Percentiles rank a stretch among this genome's conserved stretches.
Conservation (phyloP, 2,113 vertebrate species). For the Calyptomena viridis region DNA sequence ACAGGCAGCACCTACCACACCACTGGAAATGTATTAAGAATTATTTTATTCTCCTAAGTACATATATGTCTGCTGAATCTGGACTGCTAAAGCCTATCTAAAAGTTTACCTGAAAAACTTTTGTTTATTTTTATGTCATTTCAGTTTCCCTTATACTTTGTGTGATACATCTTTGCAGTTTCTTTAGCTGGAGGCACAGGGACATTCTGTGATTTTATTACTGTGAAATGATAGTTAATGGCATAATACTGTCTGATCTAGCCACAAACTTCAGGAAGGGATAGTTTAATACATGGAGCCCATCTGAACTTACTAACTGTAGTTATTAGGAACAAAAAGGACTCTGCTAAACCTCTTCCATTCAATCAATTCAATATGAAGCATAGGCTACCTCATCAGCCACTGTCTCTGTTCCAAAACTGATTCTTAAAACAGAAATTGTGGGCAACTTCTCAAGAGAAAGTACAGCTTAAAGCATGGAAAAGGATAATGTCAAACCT, state of each 20-base stretch:
- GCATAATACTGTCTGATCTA: background rate
- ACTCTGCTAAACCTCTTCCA: background rate
- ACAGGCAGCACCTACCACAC: background rate
- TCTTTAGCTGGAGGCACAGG: background rate
- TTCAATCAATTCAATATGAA: background rate
- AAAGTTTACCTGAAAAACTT: constrained; percentile 41
- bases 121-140: constrained; percentile 20
- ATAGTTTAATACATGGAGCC: background rate
- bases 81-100: constrained; percentile 16
- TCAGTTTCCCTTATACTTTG: constrained; percentile 32
- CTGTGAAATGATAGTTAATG: background rate
- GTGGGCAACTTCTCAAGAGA: background rate
- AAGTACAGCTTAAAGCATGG: background rate
- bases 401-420: background rate
- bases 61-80: background rate
- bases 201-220: constrained; percentile 18
- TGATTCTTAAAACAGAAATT: constrained; percentile 22
- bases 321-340: background rate
- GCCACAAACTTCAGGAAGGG: background rate
- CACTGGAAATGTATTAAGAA: constrained; percentile 36
- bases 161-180: background rate
- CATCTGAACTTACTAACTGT: background rate
- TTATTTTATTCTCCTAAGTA: constrained; percentile 18
- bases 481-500: background rate
- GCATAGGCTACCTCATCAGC: background rate